Conservation (phyloP, 1,140 invertebrate species). For the Hypsibius dujardini region DNA sequence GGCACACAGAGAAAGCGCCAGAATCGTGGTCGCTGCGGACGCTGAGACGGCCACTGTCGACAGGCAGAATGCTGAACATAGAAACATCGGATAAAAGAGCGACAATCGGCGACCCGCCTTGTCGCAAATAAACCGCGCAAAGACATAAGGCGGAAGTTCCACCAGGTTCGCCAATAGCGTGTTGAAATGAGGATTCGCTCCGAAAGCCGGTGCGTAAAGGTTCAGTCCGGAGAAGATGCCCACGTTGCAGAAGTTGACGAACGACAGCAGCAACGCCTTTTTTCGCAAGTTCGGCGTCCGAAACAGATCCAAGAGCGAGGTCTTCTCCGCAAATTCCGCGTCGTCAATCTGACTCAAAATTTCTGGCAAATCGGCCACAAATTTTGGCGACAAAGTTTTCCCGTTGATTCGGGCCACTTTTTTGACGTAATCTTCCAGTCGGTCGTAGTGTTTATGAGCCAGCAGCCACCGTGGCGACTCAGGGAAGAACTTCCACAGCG, state of each 20-base stretch:
- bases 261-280: constrained; percentile 60
- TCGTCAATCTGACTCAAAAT: background rate
- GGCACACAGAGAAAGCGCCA: constrained; percentile 30
- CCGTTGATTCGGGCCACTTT: constrained; percentile 31
- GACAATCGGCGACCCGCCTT: constrained; percentile 29
- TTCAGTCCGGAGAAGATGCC: constrained; percentile 1
- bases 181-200: constrained; percentile 45
- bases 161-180: constrained; percentile 44
- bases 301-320: constrained; percentile 23
- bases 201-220: background rate
- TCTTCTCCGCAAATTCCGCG: background rate
- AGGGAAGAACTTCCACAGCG: constrained; percentile 29
- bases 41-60: no score
- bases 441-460: constrained; percentile 29
- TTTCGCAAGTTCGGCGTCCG: constrained; percentile 44
- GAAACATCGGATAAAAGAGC: constrained; percentile 24
- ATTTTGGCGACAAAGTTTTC: constrained; percentile 20
- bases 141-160: constrained; percentile 27
- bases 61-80: no score
- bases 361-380: constrained; percentile 21
- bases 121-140: constrained; percentile 27
- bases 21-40: constrained; percentile 22
- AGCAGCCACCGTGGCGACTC: constrained; percentile 39
- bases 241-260: constrained; percentile 52
- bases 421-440: constrained; percentile 31